phyloP scores from a whole-genome alignment of 2,888 invertebrate species.

The Mesorhabditis sp. region DNA sequence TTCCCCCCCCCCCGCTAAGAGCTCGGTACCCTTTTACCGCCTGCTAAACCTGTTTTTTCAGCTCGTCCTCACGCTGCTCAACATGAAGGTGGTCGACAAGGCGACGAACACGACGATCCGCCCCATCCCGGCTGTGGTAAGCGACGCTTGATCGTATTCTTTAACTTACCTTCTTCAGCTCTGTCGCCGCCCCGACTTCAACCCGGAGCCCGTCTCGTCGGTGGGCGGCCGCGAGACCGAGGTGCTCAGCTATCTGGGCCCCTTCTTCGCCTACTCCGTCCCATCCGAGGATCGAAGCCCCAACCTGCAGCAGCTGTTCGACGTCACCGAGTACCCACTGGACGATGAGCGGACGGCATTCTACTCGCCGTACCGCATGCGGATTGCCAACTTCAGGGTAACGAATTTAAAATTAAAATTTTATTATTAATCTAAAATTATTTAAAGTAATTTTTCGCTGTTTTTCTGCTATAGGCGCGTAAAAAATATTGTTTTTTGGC shows the following conservation, averaged over 20 bases:
- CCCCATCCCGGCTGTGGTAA: not conserved
- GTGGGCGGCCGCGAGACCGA: slow-evolving; percentile 78
- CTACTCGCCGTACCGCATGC: slow-evolving; percentile 14
- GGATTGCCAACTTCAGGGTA: slow-evolving; percentile 11
- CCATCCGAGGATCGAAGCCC: slow-evolving; percentile 83
- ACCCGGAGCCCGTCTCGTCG: not conserved
- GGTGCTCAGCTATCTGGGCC: slow-evolving; percentile 79
- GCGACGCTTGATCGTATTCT: not conserved
- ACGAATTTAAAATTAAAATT: too few relatives aligned
- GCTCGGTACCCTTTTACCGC: too few relatives aligned
- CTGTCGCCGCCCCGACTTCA: slow-evolving; percentile 22
- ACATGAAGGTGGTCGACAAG: not conserved
- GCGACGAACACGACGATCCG: not conserved
- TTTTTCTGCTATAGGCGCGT: not conserved
- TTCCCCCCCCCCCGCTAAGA: too few relatives aligned
- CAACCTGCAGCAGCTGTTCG: slow-evolving; percentile 34
- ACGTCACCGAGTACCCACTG: slow-evolving; percentile 7
- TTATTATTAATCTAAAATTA: too few relatives aligned
- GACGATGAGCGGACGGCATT: slow-evolving; percentile 2
- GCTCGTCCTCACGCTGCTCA: too few relatives aligned
- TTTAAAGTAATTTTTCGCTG: too few relatives aligned
- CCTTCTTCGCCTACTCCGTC: slow-evolving; percentile 83
- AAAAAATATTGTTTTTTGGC: not conserved
- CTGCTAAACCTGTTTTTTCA: too few relatives aligned
- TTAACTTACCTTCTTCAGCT: slow-evolving; percentile 10